These are phyloP conservation scores for Crocallis elinguaria DNA, from an alignment of 2,888 invertebrate species.

Conservation along the genomic window DNA sequence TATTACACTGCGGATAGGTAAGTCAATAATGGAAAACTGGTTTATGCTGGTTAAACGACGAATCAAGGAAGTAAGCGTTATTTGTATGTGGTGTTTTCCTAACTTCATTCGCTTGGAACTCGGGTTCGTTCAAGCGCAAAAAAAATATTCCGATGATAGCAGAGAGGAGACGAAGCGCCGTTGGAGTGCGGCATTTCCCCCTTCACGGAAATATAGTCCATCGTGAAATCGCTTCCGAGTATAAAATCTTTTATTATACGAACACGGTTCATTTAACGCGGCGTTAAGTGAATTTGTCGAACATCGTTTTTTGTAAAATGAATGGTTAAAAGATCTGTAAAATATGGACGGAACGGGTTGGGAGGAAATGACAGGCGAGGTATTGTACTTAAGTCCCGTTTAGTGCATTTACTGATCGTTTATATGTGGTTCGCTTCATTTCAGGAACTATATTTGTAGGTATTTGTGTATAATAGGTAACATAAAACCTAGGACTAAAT, in stretches of 20 bases:
- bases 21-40: constrained; percentile 45
- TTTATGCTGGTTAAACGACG: constrained; percentile 13
- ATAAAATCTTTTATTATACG: constrained; percentile 83
- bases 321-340: constrained; percentile 72
- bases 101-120: constrained; percentile 53
- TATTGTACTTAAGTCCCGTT: constrained; percentile 58
- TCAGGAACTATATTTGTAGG: neutral
- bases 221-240: constrained; percentile 78
- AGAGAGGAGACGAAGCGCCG: constrained; percentile 57
- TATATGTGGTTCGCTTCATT: constrained; percentile 34
- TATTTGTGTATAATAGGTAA: neutral
- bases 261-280: constrained; percentile 82
- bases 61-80: constrained; percentile 50
- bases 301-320: constrained; percentile 80
- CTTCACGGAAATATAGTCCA: constrained; percentile 74
- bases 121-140: constrained; percentile 57
- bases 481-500: neutral
- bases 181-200: constrained; percentile 59
- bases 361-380: constrained; percentile 55
- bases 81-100: constrained; percentile 61
- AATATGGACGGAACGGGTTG: constrained; percentile 53
- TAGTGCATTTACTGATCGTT: constrained; percentile 50
- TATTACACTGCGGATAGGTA: neutral
- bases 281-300: constrained; percentile 83
- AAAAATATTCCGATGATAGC: constrained; percentile 56